Conservation (phyloP, 2,888 invertebrate species). For the Xylocampa areola region DNA sequence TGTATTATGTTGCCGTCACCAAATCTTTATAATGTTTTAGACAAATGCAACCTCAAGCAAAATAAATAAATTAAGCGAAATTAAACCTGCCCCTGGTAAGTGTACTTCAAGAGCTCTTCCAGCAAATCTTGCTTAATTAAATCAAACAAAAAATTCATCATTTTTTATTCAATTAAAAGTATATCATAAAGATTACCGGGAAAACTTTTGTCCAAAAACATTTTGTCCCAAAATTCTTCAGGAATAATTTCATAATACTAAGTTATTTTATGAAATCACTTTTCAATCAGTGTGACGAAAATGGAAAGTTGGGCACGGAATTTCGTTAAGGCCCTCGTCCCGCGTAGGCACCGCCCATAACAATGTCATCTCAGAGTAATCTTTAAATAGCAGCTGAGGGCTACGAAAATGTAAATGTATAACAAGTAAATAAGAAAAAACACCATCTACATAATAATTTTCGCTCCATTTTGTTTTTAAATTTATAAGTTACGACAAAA, state of each 20-base stretch:
- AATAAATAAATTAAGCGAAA: no score
- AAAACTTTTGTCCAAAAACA: not conserved
- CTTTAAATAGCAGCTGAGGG: slow-evolving; percentile 10
- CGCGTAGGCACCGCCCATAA: slow-evolving; percentile 13
- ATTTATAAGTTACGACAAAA: no score
- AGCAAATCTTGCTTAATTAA: no score
- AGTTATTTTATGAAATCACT: slow-evolving; percentile 41
- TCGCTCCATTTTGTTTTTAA: not conserved
- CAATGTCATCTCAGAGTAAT: slow-evolving; percentile 35
- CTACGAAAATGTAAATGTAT: slow-evolving; percentile 3
- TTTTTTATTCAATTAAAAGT: no score
- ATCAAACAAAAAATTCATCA: no score
- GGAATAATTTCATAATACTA: slow-evolving; percentile 17
- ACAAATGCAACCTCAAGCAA: no score
- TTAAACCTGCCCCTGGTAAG: no score
- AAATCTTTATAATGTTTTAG: no score
- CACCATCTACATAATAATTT: not conserved
- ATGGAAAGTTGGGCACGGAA: slow-evolving; percentile 26
- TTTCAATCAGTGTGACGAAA: slow-evolving; percentile 43
- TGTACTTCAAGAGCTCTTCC: no score
- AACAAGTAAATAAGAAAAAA: not conserved
- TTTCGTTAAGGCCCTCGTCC: slow-evolving; percentile 10
- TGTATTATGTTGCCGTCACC: no score
- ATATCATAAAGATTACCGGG: not conserved
- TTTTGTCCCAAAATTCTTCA: not conserved